Evolutionary conservation across 1,140 invertebrate species (phyloP).

Genomic region (Trialeurodes vaporariorum): DNA sequence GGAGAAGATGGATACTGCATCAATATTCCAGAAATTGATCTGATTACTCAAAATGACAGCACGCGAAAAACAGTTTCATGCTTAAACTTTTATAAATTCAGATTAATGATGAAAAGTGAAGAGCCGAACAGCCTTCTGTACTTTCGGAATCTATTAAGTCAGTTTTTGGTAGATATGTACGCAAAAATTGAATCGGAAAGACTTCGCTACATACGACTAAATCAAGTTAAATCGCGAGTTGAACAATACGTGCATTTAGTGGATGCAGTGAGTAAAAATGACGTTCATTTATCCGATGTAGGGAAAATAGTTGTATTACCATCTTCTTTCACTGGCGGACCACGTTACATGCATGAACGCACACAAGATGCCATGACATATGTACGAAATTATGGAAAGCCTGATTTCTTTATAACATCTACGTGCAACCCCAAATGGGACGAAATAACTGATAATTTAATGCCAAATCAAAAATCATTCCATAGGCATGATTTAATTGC

Average conservation of each 20-base stretch:
- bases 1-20: conserved; percentile 30
- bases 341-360: conserved; percentile 34
- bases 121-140: background rate
- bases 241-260: background rate
- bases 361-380: conserved; percentile 37
- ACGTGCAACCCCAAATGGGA: conserved; percentile 11
- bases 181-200: background rate
- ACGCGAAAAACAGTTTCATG: conserved; percentile 25
- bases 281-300: conserved; percentile 11
- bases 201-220: background rate
- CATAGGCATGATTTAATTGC: conserved; percentile 9
- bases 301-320: conserved; percentile 31
- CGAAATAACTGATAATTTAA: conserved; percentile 2
- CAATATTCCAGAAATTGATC: conserved; percentile 8
- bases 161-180: conserved; percentile 3
- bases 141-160: background rate
- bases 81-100: background rate
- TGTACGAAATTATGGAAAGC: conserved; percentile 31
- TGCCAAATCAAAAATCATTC: background rate
- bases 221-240: background rate
- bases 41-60: no score
- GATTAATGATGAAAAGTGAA: background rate
- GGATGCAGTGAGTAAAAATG: conserved; percentile 15
- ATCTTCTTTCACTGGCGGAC: conserved; percentile 32
- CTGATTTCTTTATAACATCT: conserved; percentile 23